Evolutionary conservation across 2,888 invertebrate genomes (phyloP).

Genomic region (Tachina fera): DNA sequence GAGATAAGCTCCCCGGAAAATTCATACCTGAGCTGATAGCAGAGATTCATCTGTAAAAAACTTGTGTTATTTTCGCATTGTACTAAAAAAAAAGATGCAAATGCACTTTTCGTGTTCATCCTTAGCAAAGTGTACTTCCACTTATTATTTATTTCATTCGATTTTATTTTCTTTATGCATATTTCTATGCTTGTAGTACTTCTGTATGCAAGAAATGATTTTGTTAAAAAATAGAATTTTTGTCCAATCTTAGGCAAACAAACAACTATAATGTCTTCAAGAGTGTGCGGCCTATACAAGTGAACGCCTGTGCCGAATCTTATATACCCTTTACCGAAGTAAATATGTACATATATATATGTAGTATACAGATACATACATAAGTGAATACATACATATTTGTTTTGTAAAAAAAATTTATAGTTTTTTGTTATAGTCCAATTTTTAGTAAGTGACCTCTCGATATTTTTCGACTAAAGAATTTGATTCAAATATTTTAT

Average conservation of each 20-base stretch:
- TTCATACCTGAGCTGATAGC: not conserved
- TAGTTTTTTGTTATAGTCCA: no score
- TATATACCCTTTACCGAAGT: no score
- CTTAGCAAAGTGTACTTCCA: slow-evolving; percentile 43
- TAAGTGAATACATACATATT: no score
- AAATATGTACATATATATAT: no score
- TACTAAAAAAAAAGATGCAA: slow-evolving; percentile 22
- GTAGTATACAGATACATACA: no score
- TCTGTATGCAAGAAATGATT: not conserved
- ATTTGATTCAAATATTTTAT: no score
- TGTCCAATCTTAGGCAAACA: not conserved
- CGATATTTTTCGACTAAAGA: no score
- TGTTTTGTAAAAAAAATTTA: no score
- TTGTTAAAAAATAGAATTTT: not conserved
- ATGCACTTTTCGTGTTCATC: slow-evolving; percentile 63
- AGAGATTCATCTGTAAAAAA: slow-evolving; percentile 10
- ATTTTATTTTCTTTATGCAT: not conserved
- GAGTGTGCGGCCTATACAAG: not conserved
- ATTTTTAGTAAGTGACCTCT: no score
- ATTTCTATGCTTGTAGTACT: not conserved
- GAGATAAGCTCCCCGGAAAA: no score
- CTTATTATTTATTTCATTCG: slow-evolving; percentile 45
- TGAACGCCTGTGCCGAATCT: no score
- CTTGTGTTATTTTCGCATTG: slow-evolving; percentile 11
- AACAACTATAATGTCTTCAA: slow-evolving; percentile 3